A percentile compares a stretch with the other conserved stretches of the same genome.
phyloP scores from a whole-genome alignment of 30 jellyfish, hydroid and myxozoan genomes.

The Turritopsis dohrnii region DNA sequence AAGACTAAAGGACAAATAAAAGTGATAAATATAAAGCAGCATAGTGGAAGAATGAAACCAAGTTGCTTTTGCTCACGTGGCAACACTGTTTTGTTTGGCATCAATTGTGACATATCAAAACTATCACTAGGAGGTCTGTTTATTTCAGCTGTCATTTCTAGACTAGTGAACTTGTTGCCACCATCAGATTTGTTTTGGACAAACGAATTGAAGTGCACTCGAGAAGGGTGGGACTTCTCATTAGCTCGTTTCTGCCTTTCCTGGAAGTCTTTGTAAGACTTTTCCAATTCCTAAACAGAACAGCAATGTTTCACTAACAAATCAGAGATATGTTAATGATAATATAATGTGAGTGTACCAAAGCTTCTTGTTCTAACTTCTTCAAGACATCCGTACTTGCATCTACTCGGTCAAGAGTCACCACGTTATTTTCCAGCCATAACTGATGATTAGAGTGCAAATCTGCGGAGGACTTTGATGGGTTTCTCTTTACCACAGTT shows the following conservation, averaged over 20 bases:
- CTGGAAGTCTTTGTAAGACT: slow-evolving; percentile 28
- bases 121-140: neutral
- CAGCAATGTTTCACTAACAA: neutral
- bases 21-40: neutral
- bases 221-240: neutral
- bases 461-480: neutral
- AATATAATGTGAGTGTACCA: too few relatives aligned
- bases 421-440: neutral
- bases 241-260: neutral
- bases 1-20: neutral
- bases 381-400: slow-evolving; percentile 10
- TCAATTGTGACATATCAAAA: slow-evolving; percentile 9
- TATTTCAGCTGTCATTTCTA: neutral
- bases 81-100: slow-evolving; percentile 1
- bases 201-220: neutral
- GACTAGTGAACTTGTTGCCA: neutral
- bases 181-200: neutral
- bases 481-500: neutral
- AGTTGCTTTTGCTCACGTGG: neutral
- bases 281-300: slow-evolving; percentile 1
- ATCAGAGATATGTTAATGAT: too few relatives aligned
- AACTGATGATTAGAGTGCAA: neutral
- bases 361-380: slow-evolving; percentile 16
- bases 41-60: neutral
- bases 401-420: neutral